phyloP scores from a whole-genome alignment of 2,797 vertebrate species.

The Thalassophryne amazonica region DNA sequence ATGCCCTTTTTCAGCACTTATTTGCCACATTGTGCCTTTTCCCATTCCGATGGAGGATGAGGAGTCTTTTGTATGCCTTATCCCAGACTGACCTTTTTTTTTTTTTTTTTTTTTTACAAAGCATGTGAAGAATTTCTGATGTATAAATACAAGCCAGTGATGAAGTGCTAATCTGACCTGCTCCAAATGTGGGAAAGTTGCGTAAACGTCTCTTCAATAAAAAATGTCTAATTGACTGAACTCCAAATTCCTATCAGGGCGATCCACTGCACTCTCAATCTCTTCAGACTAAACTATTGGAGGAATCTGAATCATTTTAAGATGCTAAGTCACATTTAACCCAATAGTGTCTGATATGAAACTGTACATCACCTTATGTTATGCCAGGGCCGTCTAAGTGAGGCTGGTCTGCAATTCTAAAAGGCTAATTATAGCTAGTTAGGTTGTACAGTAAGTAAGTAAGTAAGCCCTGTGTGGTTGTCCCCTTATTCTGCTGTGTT shows the following conservation, averaged over 20 bases:
- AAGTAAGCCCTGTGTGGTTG: too few relatives aligned
- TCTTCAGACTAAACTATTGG: conserved; percentile 49
- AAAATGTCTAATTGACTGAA: conserved; percentile 54
- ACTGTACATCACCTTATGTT: too few relatives aligned
- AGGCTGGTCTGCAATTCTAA: too few relatives aligned
- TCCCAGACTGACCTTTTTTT: conserved; percentile 5
- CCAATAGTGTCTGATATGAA: conserved; percentile 5
- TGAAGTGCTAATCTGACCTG: conserved; percentile 60
- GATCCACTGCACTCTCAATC: conserved; percentile 19
- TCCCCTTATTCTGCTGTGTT: too few relatives aligned
- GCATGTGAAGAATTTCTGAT: conserved; percentile 63
- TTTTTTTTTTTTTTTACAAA: conserved; percentile 24
- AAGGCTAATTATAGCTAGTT: too few relatives aligned
- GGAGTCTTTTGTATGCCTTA: conserved; percentile 25
- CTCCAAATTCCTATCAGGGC: conserved; percentile 45
- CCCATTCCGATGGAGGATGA: conserved; percentile 11
- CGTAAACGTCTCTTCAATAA: conserved; percentile 59
- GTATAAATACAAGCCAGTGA: conserved; percentile 62
- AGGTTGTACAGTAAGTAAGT: too few relatives aligned
- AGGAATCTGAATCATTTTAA: conserved; percentile 36
- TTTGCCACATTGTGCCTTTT: conserved; percentile 19
- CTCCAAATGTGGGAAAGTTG: conserved; percentile 60
- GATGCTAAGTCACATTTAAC: conserved; percentile 32
- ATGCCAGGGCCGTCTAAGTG: too few relatives aligned
- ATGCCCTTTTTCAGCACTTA: conserved; percentile 45